Conservation (phyloP, 2,113 vertebrate genomes). For the Phrynocephalus versicolor region DNA sequence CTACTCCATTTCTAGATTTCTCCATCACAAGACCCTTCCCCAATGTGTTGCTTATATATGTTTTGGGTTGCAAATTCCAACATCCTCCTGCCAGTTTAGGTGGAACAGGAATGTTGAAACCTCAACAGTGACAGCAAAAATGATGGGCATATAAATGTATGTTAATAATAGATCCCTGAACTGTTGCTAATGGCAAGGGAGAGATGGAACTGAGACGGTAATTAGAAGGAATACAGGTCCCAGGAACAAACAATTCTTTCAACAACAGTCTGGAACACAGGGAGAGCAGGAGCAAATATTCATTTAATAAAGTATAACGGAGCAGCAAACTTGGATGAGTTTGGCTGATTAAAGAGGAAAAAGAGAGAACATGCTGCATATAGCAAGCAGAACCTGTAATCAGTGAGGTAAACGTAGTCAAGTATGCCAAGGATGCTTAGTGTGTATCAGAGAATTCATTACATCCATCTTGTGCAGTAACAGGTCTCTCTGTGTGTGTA, state of each 20-base stretch:
- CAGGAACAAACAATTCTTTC: background rate
- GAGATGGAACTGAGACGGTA: background rate
- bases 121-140: background rate
- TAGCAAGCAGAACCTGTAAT: constrained; percentile 17
- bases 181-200: background rate
- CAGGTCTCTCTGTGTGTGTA: background rate
- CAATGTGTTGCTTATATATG: background rate
- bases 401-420: constrained; percentile 14
- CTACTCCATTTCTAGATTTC: no score
- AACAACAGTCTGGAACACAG: background rate
- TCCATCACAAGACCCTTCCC: background rate
- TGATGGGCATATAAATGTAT: background rate
- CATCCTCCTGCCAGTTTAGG: background rate
- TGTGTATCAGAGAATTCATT: constrained; percentile 14
- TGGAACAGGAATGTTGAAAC: background rate
- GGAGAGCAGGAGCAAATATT: background rate
- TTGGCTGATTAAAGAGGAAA: constrained; percentile 1
- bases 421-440: constrained; percentile 7
- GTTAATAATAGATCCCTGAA: background rate
- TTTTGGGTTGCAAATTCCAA: background rate
- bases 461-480: background rate
- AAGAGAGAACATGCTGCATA: constrained; percentile 3
- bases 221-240: background rate
- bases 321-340: background rate
- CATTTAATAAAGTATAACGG: constrained; percentile 17